Percentiles rank a stretch among this genome's conserved stretches.
phyloP scores from a whole-genome alignment of 2,888 invertebrate genomes.

The Ganaspis brasiliensis region DNA sequence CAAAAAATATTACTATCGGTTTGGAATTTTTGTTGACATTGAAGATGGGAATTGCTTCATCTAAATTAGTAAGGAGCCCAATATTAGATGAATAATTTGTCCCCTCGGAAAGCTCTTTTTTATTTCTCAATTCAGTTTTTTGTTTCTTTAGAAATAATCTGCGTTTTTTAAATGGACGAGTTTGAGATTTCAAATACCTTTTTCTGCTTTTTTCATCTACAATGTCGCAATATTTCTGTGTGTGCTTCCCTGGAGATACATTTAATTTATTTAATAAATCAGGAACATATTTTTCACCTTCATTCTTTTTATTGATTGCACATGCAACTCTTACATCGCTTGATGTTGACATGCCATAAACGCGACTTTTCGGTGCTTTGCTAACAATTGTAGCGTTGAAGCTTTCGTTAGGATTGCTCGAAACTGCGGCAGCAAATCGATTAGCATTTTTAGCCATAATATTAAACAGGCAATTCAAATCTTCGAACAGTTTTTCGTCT shows the following conservation, averaged over 20 bases:
- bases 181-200: slow-evolving; percentile 29
- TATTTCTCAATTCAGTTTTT: slow-evolving; percentile 35
- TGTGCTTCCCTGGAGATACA: slow-evolving; percentile 44
- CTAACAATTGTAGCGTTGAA: slow-evolving; percentile 56
- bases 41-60: not conserved
- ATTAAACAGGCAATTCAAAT: slow-evolving; percentile 54
- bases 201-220: slow-evolving; percentile 20
- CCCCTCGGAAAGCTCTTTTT: slow-evolving; percentile 48
- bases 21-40: slow-evolving; percentile 20
- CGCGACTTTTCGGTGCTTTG: slow-evolving; percentile 56
- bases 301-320: slow-evolving; percentile 37
- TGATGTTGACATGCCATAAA: slow-evolving; percentile 46
- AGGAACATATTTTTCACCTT: slow-evolving; percentile 25
- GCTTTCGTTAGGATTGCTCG: slow-evolving; percentile 60
- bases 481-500: slow-evolving; percentile 52
- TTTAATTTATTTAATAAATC: slow-evolving; percentile 25
- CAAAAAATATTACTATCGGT: slow-evolving; percentile 39
- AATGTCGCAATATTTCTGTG: slow-evolving; percentile 24
- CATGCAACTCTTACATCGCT: slow-evolving; percentile 7
- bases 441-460: slow-evolving; percentile 50
- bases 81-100: slow-evolving; percentile 36
- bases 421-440: slow-evolving; percentile 53
- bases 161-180: slow-evolving; percentile 41
- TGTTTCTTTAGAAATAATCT: slow-evolving; percentile 37
- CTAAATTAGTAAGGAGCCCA: slow-evolving; percentile 35